Conservation (phyloP, 2,888 invertebrate species). For the Mamestra brassicae region DNA sequence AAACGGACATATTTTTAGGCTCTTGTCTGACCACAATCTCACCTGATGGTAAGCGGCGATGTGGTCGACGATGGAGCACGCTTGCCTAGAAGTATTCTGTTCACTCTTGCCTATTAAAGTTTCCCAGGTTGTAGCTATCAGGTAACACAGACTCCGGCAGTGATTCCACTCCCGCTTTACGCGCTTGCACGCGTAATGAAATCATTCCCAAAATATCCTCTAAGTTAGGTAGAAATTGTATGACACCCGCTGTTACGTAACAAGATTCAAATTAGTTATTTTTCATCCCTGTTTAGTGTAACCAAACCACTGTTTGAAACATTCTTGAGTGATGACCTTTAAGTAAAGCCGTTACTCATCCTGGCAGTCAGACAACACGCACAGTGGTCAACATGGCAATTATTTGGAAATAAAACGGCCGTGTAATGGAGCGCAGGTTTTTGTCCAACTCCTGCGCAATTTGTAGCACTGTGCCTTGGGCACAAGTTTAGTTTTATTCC, state of each 20-base stretch:
- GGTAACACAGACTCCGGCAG: too few species aligned
- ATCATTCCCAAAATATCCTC: too few species aligned
- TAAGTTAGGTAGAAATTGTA: not conserved
- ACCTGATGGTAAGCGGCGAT: too few species aligned
- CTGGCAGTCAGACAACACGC: conserved; percentile 22
- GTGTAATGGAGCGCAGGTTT: conserved; percentile 46
- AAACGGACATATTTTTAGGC: too few species aligned
- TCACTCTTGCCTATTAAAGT: too few species aligned
- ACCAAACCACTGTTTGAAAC: not conserved
- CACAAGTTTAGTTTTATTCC: conserved; percentile 43
- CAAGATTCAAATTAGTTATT: not conserved
- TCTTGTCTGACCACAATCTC: too few species aligned
- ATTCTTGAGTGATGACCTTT: conserved; percentile 35
- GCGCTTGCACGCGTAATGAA: too few species aligned
- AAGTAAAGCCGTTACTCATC: conserved; percentile 24
- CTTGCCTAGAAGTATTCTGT: too few species aligned
- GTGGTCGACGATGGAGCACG: too few species aligned
- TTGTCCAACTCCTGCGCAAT: conserved; percentile 50
- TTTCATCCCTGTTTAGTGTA: not conserved
- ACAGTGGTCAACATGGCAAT: conserved; percentile 39
- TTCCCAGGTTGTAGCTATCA: too few species aligned
- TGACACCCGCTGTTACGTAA: not conserved
- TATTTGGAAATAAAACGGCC: conserved; percentile 49
- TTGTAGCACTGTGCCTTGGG: conserved; percentile 50
- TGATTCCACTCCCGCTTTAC: too few species aligned